phyloP scores from a whole-genome alignment of 2,113 vertebrate genomes.

The Zapus hudsonius region DNA sequence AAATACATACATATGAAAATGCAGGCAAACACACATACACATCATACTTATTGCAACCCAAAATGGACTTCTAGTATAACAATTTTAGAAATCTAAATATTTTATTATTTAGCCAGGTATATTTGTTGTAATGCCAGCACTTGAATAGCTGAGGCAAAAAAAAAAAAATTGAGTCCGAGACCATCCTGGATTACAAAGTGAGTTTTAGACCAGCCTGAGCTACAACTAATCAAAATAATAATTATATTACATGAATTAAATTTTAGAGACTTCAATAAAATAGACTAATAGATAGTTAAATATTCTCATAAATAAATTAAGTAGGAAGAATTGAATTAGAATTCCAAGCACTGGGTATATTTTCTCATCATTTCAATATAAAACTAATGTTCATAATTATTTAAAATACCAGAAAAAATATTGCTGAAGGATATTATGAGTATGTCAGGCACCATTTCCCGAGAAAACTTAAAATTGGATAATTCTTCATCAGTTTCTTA shows the following conservation, averaged over 20 bases:
- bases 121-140: not conserved
- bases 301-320: not conserved
- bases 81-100: not conserved
- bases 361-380: conserved; percentile 23
- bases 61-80: not conserved
- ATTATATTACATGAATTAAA: not conserved
- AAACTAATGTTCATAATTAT: not conserved
- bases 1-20: no score
- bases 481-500: conserved; percentile 35
- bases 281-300: not conserved
- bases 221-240: not conserved
- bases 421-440: not conserved
- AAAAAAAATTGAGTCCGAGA: no score
- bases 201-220: accelerated
- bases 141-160: not conserved
- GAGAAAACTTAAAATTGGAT: conserved; percentile 46
- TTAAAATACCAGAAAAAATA: conserved; percentile 59
- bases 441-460: not conserved
- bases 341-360: not conserved
- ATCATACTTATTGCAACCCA: no score
- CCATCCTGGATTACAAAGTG: not conserved
- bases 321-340: not conserved
- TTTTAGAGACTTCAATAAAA: not conserved
- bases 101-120: no score
- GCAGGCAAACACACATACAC: no score